Evolutionary conservation across 1,140 invertebrate genomes (phyloP), one percentile per base, ranked within the genome.

Genomic region (Rhyacophila brunnea): DNA sequence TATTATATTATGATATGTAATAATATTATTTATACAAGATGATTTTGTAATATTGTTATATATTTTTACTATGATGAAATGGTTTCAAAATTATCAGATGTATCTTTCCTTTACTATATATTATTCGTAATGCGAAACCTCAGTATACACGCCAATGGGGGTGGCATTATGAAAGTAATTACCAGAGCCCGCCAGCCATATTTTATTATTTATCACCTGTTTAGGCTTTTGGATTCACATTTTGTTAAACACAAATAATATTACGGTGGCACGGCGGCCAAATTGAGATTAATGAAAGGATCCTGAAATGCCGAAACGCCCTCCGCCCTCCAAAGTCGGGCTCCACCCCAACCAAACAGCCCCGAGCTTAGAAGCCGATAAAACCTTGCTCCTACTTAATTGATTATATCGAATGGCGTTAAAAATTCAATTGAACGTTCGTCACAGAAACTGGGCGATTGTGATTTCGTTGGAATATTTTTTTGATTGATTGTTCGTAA

Each of bases 211-310:
- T 51, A 51, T 34, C 14, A 19, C 48, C 14, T 36, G 17, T 32
- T 28, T 48, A 28, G 23, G 15, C 32, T 28, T 28, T 28, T 5
- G 23, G 23, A 9, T 28, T 28, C 23, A 28, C 23, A 28, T 34
- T 51, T 51, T 51, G 23, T 32, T 32, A 51, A 53, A 53, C 23
- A 42, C 10, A 42, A 23, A 36, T 34, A 51, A 51, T 36, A 36
- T 36, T 15, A 7, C 28, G 15, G 48, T 7, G 9, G 17, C 18
- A 20, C 46, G 13, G 47, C 23, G 20, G 51, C 51, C 32, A 44
- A 54, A 54, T 54, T 40, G 51, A 54, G 51, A 54, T 54, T 54
- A 54, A 54, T 54, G 51, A 54, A 54, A 54, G 51, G 51, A 20
- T 28, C 23, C 23, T 9, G 23, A 9, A 28, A 28, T 9, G 23